Base-by-base conservation (phyloP, 2,113 vertebrate species). In the Apistogramma diplotaenia region DNA sequence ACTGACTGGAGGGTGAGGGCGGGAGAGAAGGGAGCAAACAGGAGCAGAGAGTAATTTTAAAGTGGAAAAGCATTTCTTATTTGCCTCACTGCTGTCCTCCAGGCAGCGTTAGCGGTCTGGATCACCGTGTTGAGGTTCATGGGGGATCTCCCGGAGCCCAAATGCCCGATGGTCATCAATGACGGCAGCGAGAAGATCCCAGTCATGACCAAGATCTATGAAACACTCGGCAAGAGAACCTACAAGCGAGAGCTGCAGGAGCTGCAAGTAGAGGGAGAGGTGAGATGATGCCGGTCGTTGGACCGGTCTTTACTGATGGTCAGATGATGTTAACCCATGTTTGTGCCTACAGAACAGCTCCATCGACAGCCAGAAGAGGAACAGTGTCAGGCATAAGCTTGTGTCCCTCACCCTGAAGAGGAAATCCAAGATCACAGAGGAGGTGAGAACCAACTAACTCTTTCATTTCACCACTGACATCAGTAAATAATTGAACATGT, bases 191-290 rank as follows among this genome's bases (percentile, higher is more conserved):
- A 99, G 91, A 99, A 99, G 95, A 98, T 99, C 85, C 98, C 98
- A 0, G 98, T 99, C 75, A 99, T 99, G 98, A 99, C 98, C 82
- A 99, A 99, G 94, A 99, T 99, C 90, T 99, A 99, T 2, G 98
- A 99, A 92, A 99, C 98, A 0, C 94, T 99, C 4, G 98, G 98
- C 51, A 99, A 98, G 93, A 98, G 97, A 91, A 99, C 96, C 0
- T 98, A 98, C 90, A 99, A 97, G 91, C 96, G 96, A 82, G 98
- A 99, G 56, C 96, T 99, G 46, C 98, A 99, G 93, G 96, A 97
- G 51, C 92, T 99, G 59, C 98, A 99, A 93, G 96, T 97, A 51
- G 98, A 99, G 79, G 96, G 94, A 46, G 97, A 99, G 98, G 98
- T 98, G 92, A 90, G 86, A 49, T 2, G 35, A 27, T 4, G 53